These are phyloP conservation scores for Adineta ricciae DNA, from an alignment of 2,888 invertebrate species.

Conservation along the genomic window DNA sequence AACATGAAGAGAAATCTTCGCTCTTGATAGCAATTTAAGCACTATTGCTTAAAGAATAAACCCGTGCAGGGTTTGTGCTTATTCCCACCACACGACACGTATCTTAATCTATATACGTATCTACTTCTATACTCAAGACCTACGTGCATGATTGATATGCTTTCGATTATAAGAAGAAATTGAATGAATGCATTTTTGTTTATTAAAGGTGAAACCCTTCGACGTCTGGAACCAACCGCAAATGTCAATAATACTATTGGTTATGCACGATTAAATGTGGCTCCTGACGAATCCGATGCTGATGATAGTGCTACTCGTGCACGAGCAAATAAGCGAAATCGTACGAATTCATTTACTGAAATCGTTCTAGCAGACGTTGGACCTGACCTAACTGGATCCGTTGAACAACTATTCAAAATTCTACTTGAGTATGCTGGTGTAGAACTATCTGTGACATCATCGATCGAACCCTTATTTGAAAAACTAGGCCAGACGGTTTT, in stretches of 20 bases:
- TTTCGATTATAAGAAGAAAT: background rate
- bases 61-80: background rate
- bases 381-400: background rate
- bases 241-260: background rate
- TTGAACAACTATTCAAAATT: conserved; percentile 16
- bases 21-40: background rate
- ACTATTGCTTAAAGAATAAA: background rate
- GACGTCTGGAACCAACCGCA: background rate
- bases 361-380: background rate
- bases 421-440: conserved; percentile 14
- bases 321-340: background rate
- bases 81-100: background rate
- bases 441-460: background rate
- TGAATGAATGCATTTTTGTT: background rate
- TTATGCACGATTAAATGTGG: background rate
- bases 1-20: background rate
- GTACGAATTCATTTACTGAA: background rate
- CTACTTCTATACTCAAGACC: background rate
- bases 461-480: conserved; percentile 14
- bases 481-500: conserved; percentile 13
- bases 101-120: background rate
- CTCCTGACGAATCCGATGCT: background rate
- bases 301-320: background rate
- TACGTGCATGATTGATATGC: background rate
- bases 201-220: background rate